phyloP scores from a whole-genome alignment of 2,113 vertebrate genomes.

The Barbus barbus region DNA sequence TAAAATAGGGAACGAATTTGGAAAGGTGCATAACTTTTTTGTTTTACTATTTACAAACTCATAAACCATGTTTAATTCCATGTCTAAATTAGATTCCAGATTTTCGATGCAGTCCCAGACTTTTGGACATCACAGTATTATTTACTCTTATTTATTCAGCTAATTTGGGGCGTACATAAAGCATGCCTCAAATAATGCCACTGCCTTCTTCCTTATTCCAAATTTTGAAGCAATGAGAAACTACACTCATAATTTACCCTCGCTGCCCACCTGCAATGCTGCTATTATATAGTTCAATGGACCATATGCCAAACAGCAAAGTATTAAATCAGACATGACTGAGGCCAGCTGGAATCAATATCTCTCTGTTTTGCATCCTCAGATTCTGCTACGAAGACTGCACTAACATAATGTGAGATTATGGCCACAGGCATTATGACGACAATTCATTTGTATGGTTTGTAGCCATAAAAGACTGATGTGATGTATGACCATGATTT shows the following conservation, averaged over 20 bases:
- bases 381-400: conserved; percentile 29
- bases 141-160: conserved; percentile 13
- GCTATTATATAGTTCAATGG: conserved; percentile 53
- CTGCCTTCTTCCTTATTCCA: conserved; percentile 19
- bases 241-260: conserved; percentile 29
- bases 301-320: conserved; percentile 40
- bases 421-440: conserved; percentile 44
- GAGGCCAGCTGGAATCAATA: conserved; percentile 54
- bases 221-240: conserved; percentile 37
- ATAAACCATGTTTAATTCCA: background rate
- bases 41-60: background rate
- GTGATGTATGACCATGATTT: conserved; percentile 44
- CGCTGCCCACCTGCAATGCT: conserved; percentile 31
- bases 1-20: background rate
- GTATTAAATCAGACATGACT: conserved; percentile 52
- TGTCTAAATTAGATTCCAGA: background rate
- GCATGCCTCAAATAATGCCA: background rate
- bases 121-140: background rate
- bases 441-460: conserved; percentile 52
- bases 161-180: conserved; percentile 26
- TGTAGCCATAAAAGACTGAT: conserved; percentile 26
- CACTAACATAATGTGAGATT: conserved; percentile 46
- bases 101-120: background rate
- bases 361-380: conserved; percentile 46
- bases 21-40: background rate